phyloP scores from a whole-genome alignment of 2,113 vertebrate species.

The Stercorarius parasiticus region DNA sequence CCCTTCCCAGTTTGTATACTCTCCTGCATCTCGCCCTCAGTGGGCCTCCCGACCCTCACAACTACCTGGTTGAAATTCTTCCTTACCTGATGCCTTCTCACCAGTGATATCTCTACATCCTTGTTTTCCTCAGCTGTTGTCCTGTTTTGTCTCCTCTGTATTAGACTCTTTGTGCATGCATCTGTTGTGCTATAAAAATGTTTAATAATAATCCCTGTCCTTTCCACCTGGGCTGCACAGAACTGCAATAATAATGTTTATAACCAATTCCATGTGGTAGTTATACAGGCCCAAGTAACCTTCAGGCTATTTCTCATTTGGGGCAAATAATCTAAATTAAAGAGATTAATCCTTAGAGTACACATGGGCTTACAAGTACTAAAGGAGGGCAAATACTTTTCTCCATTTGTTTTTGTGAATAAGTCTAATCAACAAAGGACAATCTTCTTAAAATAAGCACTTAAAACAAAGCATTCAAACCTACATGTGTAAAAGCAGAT shows the following conservation, averaged over 20 bases:
- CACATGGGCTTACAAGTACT: background rate
- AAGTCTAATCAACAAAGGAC: background rate
- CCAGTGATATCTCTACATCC: background rate
- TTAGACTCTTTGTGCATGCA: background rate
- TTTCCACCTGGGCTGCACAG: constrained; percentile 28
- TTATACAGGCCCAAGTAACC: background rate
- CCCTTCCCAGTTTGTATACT: background rate
- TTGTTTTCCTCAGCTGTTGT: background rate
- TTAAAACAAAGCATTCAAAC: background rate
- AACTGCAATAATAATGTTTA: background rate
- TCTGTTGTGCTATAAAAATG: constrained; percentile 35
- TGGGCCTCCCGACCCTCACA: background rate
- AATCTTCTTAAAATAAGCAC: background rate
- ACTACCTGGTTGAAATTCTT: background rate
- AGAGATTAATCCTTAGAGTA: constrained; percentile 45
- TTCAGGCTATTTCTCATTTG: constrained; percentile 26
- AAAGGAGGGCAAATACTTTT: constrained; percentile 13
- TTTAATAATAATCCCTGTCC: constrained; percentile 23
- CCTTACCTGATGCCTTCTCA: background rate
- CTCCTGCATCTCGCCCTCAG: background rate
- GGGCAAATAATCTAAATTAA: constrained; percentile 47
- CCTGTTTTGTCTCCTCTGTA: background rate
- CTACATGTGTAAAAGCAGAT: background rate
- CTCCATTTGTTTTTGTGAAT: constrained; percentile 13
- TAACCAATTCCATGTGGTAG: background rate